A percentile compares a stretch with the other conserved stretches of the same genome.
Conservation (phyloP, 2,888 invertebrate species). For the Ochropleura plecta region DNA sequence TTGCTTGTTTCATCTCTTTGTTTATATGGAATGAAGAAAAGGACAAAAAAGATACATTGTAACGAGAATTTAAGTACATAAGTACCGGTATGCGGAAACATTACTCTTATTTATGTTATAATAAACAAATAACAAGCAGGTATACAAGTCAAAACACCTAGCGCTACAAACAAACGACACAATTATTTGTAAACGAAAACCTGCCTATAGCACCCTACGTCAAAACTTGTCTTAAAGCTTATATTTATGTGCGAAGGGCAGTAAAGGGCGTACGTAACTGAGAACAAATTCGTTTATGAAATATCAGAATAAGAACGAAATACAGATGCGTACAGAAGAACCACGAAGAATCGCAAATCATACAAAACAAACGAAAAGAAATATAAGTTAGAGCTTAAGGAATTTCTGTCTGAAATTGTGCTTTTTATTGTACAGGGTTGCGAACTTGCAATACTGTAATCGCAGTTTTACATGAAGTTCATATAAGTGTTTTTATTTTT, state of each 20-base stretch:
- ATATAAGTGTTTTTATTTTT: neutral
- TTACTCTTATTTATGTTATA: neutral
- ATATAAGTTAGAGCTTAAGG: neutral
- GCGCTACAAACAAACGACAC: conserved; percentile 19
- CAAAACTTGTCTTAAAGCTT: conserved; percentile 38
- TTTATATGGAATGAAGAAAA: conserved; percentile 19
- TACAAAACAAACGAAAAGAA: too few relatives aligned
- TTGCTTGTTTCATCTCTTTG: conserved; percentile 39
- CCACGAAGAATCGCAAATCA: neutral
- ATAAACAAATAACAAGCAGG: conserved; percentile 14
- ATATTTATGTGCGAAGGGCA: conserved; percentile 34
- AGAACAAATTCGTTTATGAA: conserved; percentile 35
- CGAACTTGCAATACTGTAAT: neutral
- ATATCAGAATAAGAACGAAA: conserved; percentile 22
- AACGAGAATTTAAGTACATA: too few relatives aligned
- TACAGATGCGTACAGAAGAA: conserved; percentile 7
- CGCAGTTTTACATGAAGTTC: neutral
- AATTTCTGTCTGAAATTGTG: too few relatives aligned
- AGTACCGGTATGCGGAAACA: neutral
- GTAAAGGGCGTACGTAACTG: conserved; percentile 18
- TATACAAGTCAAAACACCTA: conserved; percentile 9
- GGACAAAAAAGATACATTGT: neutral
- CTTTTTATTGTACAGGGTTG: neutral
- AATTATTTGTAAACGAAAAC: conserved; percentile 14
- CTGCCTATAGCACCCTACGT: conserved; percentile 13